Evolutionary conservation across 2,113 vertebrate genomes (phyloP), one percentile per base, ranked within the genome.

Genomic region (Numida meleagris): DNA sequence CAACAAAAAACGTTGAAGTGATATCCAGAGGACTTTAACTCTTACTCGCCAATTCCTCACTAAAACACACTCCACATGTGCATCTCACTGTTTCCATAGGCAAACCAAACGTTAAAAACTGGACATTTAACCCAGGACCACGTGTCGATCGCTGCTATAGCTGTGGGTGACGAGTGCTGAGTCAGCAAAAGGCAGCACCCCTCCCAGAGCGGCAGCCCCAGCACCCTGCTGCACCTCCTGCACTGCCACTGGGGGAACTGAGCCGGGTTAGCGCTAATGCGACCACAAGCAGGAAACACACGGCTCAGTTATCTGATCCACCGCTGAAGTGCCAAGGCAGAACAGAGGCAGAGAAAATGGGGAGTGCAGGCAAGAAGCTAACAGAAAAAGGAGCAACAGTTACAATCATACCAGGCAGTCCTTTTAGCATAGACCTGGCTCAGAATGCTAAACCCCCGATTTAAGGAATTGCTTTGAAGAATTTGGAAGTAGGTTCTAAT

Each of bases 141-240:
- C 36, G 33, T n/a, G 29, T 17, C 48, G 36, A 17, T 31, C 36
- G 61, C 18, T 19, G 61, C 50, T 61, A 57, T 0, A 0, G 27
- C n/a, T 31, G 9, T 4, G 6, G 38, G 29, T 15, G 31, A 51
- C 1, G 6, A 68, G 38, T 0, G 2, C 43, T 19, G 29, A 91
- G 70, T 57, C 43, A 76, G 81, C 66, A 66, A 77, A 87, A 51
- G 20, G 33, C 88, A 80, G 19, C 17, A 40, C 31, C 7, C 7
- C 4, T 4, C 21, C 21, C 38, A 27, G 8, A 65, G 50, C 59
- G 51, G 42, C 42, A 77, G 59, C 19, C 65, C 36, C 36, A 7
- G 15, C 3, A 34, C 48, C 14, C 4, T 9, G 34, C 15, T 62
- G 51, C 19, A 51, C 43, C 51, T 25, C 61, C 33, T 3, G 12